phyloP scores from a whole-genome alignment of 2,113 vertebrate genomes.

The Psammodynastes pulverulentus region DNA sequence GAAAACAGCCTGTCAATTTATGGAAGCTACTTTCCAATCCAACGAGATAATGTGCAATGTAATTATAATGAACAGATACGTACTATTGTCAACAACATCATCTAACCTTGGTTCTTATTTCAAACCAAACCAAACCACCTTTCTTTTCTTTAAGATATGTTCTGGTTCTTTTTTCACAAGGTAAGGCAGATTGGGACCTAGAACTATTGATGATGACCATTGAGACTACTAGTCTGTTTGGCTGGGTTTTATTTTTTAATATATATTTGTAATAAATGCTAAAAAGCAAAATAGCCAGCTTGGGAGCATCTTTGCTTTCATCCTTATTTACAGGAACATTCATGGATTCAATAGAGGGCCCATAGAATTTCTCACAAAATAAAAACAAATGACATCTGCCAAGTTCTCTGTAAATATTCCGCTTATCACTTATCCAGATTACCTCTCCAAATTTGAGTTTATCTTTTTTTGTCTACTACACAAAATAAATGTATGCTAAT shows the following conservation, averaged over 20 bases:
- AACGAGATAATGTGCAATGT: background rate
- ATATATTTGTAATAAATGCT: background rate
- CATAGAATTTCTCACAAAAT: background rate
- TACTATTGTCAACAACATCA: background rate
- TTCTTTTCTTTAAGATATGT: background rate
- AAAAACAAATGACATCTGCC: background rate
- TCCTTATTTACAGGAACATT: background rate
- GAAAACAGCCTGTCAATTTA: background rate
- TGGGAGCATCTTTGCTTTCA: background rate
- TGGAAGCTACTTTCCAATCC: background rate
- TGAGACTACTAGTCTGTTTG: background rate
- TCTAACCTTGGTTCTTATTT: background rate
- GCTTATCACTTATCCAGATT: background rate
- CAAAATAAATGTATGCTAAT: background rate
- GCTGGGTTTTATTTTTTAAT: background rate
- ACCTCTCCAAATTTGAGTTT: background rate
- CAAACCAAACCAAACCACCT: background rate
- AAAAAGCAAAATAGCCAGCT: background rate
- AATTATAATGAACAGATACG: background rate
- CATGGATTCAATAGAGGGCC: background rate
- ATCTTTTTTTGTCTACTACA: background rate
- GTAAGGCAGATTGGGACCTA: background rate
- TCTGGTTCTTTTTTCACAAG: background rate
- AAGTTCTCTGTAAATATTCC: background rate
- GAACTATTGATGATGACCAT: background rate